Percentiles rank a stretch among this genome's conserved stretches.
Conservation (phyloP, 2,888 invertebrate species). For the Dasypolia templi region DNA sequence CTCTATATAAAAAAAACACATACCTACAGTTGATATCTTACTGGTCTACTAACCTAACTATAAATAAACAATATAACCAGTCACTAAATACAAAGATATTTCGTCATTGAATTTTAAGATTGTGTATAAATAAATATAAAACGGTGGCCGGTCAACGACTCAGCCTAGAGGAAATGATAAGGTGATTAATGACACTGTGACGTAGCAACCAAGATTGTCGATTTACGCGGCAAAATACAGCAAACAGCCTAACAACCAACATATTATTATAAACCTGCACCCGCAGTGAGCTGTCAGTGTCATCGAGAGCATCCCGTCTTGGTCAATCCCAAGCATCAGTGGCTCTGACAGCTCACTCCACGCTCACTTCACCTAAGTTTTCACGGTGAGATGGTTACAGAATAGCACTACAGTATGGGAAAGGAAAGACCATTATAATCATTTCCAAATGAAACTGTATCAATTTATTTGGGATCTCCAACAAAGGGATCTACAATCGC, state of each 20-base stretch:
- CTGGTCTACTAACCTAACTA: neutral
- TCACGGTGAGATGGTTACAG: too few relatives aligned
- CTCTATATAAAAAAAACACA: neutral
- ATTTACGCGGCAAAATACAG: neutral
- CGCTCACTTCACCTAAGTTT: too few relatives aligned
- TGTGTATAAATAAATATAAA: slow-evolving; percentile 13
- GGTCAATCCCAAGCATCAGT: too few relatives aligned
- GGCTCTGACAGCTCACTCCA: too few relatives aligned
- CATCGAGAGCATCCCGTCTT: too few relatives aligned
- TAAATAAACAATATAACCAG: neutral
- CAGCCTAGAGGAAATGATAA: slow-evolving; percentile 53
- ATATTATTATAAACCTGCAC: too few relatives aligned
- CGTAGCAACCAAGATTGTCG: slow-evolving; percentile 16
- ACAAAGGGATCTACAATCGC: too few relatives aligned
- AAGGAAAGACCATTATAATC: neutral
- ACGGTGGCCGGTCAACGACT: slow-evolving; percentile 45
- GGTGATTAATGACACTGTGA: slow-evolving; percentile 39
- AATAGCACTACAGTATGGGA: too few relatives aligned
- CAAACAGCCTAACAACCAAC: neutral
- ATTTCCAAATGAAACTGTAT: neutral
- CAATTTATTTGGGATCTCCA: too few relatives aligned
- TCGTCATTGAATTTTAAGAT: neutral
- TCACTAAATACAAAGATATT: neutral
- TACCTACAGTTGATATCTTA: neutral
- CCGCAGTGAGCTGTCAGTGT: too few relatives aligned